Conservation (phyloP, 1,140 invertebrate genomes). For the Drosophila insularis region DNA sequence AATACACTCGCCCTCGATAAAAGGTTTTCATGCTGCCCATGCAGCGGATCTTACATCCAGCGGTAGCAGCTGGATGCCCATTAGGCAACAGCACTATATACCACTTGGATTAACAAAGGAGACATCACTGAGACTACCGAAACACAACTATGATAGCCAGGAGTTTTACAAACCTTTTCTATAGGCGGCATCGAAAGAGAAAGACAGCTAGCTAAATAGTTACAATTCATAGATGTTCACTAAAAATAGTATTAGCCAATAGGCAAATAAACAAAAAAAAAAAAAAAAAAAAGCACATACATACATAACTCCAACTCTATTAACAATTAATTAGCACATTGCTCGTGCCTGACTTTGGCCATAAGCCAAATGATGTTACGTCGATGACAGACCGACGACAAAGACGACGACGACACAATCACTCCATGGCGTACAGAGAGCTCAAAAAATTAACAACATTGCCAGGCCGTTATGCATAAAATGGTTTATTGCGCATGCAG, state of each 20-base stretch:
- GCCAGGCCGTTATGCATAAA: constrained; percentile 71
- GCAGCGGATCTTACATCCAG: constrained; percentile 50
- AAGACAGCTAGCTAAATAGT: neutral
- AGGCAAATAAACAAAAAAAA: constrained; percentile 35
- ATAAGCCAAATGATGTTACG: constrained; percentile 54
- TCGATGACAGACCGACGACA: constrained; percentile 19
- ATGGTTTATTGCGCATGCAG: constrained; percentile 76
- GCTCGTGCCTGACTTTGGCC: constrained; percentile 19
- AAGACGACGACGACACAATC: neutral
- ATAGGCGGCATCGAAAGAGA: constrained; percentile 24
- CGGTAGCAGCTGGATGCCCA: constrained; percentile 58
- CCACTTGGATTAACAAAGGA: constrained; percentile 62
- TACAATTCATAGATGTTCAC: constrained; percentile 7
- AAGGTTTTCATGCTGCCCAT: constrained; percentile 37
- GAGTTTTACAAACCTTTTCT: constrained; percentile 68
- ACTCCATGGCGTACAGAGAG: constrained; percentile 54
- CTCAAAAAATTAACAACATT: constrained; percentile 59
- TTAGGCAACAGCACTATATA: constrained; percentile 57
- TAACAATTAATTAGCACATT: constrained; percentile 68
- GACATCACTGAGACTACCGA: constrained; percentile 12
- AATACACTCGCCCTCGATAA: constrained; percentile 54
- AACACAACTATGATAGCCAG: constrained; percentile 36
- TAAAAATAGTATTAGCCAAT: constrained; percentile 45
- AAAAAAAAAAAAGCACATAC: constrained; percentile 5
- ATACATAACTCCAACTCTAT: constrained; percentile 51